Conservation (phyloP, 2,113 vertebrate species). For the Archocentrus centrarchus region DNA sequence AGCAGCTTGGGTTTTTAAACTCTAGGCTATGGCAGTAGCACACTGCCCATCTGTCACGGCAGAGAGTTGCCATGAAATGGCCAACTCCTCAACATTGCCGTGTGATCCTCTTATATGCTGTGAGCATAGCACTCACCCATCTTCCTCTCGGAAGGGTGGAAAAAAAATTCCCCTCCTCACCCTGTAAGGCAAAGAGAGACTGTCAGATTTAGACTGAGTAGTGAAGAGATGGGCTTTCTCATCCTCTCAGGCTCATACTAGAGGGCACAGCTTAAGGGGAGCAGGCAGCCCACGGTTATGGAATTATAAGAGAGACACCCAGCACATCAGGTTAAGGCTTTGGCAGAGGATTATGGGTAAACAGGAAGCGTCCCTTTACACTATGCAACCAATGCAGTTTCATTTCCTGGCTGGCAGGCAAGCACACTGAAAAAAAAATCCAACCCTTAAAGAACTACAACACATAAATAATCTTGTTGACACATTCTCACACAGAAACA, state of each 20-base stretch:
- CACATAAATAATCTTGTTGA: conserved; percentile 11
- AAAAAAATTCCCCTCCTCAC: conserved; percentile 43
- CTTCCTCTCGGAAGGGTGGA: conserved; percentile 51
- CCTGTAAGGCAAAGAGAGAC: conserved; percentile 61
- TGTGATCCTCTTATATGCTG: conserved; percentile 74
- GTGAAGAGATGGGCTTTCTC: conserved; percentile 60
- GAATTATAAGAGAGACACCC: conserved; percentile 45
- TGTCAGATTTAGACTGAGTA: conserved; percentile 69
- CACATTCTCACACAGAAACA: conserved; percentile 9
- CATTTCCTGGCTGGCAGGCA: conserved; percentile 42
- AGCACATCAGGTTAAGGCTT: conserved; percentile 53
- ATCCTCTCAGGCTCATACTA: conserved; percentile 60
- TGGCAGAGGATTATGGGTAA: conserved; percentile 48
- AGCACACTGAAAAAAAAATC: conserved; percentile 12
- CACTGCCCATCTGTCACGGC: conserved; percentile 76
- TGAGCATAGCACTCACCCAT: conserved; percentile 66
- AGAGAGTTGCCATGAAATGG: conserved; percentile 71
- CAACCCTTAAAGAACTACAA: not conserved
- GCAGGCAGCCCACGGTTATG: conserved; percentile 44
- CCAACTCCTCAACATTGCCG: conserved; percentile 70
- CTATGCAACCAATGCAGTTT: conserved; percentile 11
- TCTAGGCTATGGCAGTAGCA: conserved; percentile 69
- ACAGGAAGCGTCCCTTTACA: conserved; percentile 51
- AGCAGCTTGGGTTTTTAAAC: conserved; percentile 75
- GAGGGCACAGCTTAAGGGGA: conserved; percentile 60